phyloP scores from a whole-genome alignment of 2,113 vertebrate species.

The Helogale parvula region DNA sequence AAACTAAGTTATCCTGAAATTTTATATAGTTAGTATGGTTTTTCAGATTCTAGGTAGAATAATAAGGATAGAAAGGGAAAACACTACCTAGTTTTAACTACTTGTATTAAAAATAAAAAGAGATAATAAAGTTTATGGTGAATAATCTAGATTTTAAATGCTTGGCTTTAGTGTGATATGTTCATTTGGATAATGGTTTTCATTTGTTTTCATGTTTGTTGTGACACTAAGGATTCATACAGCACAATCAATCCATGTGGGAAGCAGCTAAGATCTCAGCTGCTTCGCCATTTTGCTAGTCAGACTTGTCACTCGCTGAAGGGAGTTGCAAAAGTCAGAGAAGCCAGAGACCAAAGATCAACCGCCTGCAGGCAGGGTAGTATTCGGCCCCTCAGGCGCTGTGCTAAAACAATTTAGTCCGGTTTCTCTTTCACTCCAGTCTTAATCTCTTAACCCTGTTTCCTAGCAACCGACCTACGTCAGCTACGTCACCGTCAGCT shows the following conservation, averaged over 20 bases:
- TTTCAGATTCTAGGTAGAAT: background rate
- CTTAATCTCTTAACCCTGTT: no score
- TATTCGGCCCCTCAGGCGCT: no score
- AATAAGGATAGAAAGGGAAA: background rate
- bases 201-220: background rate
- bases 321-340: no score
- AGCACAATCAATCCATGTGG: background rate
- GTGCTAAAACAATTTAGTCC: no score
- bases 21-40: background rate
- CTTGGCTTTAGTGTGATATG: background rate
- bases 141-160: background rate
- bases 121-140: background rate
- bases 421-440: no score
- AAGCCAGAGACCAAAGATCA: no score
- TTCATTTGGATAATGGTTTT: constrained; percentile 26
- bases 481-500: no score
- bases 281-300: no score
- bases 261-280: no score
- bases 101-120: background rate
- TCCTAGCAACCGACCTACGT: no score
- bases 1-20: background rate
- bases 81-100: background rate
- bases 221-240: background rate
- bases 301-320: no score
- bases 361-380: no score